These are phyloP conservation scores for Dipodomys stephensi DNA, from an alignment of 2,113 vertebrate genomes.

Conservation along the genomic window DNA sequence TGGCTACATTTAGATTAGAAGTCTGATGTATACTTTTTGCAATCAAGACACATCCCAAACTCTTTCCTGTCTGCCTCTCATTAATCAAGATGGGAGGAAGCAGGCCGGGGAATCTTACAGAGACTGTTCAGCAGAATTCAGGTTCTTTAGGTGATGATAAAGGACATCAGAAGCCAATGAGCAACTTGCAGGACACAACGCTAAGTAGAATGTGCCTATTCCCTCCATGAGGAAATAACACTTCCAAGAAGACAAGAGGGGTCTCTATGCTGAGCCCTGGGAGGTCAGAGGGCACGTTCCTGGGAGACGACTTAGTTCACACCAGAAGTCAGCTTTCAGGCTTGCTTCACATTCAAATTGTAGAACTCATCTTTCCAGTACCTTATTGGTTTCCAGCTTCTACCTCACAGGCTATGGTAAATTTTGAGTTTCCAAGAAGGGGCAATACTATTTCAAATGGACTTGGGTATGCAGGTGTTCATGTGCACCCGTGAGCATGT, in stretches of 20 bases:
- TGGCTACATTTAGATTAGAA: background rate
- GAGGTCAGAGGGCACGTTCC: no score
- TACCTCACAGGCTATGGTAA: background rate
- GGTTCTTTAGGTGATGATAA: background rate
- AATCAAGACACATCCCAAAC: background rate
- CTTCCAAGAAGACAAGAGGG: background rate
- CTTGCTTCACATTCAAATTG: background rate
- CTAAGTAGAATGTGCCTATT: background rate
- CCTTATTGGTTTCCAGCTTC: background rate
- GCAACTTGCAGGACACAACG: background rate
- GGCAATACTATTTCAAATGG: background rate
- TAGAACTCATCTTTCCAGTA: background rate
- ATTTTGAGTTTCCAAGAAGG: background rate
- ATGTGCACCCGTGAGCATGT: no score
- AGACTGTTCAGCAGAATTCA: background rate
- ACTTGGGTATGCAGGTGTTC: background rate
- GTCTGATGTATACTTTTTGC: no score
- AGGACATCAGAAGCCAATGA: no score
- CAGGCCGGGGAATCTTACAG: background rate
- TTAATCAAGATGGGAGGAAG: background rate
- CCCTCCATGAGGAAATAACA: background rate
- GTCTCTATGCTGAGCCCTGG: no score
- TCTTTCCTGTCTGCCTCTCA: slow-evolving; percentile 34
- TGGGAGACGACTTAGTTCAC: no score
- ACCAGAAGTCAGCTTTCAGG: no score